Conservation (phyloP, 2,113 vertebrate genomes). For the Actinemys pallida region DNA sequence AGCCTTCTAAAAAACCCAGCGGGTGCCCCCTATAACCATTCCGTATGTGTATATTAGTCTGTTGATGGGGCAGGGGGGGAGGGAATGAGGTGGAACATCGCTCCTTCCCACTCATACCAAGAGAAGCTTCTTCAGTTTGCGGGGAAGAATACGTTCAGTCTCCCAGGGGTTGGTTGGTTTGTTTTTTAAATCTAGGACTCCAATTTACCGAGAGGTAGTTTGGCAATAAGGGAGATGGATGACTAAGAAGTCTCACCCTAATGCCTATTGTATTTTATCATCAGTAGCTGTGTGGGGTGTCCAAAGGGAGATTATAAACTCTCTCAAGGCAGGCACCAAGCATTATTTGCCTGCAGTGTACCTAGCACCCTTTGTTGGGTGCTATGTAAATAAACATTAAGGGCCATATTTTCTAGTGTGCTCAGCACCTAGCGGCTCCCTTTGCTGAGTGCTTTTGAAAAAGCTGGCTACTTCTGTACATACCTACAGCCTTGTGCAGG, state of each 20-base stretch:
- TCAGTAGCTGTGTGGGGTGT: not conserved
- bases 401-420: not conserved
- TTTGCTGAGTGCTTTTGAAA: not conserved
- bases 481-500: not conserved
- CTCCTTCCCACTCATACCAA: not conserved
- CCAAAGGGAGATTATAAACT: slow-evolving; percentile 1
- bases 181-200: not conserved
- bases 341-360: not conserved
- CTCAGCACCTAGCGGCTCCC: not conserved
- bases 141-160: accelerated
- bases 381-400: accelerated
- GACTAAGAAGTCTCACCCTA: not conserved
- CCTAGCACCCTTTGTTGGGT: not conserved
- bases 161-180: not conserved
- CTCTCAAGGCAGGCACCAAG: not conserved
- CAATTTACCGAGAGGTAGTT: not conserved
- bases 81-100: not conserved
- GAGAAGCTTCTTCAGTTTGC: not conserved
- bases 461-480: not conserved
- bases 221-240: not conserved
- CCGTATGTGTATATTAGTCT: not conserved
- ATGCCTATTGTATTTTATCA: not conserved
- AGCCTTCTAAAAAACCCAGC: not conserved
- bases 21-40: not conserved
- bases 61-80: not conserved